Base-by-base conservation (phyloP, 2,888 invertebrate genomes). In the Penaeus monodon region DNA sequence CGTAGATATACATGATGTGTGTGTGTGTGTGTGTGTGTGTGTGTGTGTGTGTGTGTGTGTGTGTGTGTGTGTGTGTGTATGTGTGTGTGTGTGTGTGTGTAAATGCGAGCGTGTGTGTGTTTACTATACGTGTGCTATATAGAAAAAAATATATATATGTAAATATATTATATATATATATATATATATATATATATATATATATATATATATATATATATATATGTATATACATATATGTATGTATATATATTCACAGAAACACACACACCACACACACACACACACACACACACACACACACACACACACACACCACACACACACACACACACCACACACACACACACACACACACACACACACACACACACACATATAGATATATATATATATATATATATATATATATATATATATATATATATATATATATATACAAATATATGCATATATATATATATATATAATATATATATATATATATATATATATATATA, bases 391-490 rank as follows among this genome's bases (percentile, higher is more conserved):
- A 73, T 73, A 73, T 73, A 27, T 27, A 73, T 73, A 73, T 27
- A 73, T 27, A 73, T 27, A 73, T 73, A 73, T 73, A 73, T 73
- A 73, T 73, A 73, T 73, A 27, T 73, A 73, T 73, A 73, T 73
- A 73, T 73, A 73, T 73, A 73, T 73, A 73, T 73, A 73, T 73
- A 73, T 73, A 33, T 33, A 73, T 33, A 73, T 33, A 73, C 27
- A 73, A 4, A 73, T 73, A 73, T 33, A 73, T 73, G n/a, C n/a
- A 17, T 73, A 3, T 68, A 68, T 68, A 17, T 68, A 68, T 68
- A 68, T 68, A 68, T 68, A 68, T 68, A 68, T 68, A 6, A 6
- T 6, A 27, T 73, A 17, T 20, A 27, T 27, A 27, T 73, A 27
- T n/a, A 27, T 73, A 73, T 4, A 73, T 73, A 27, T 73, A 73